A percentile compares a stretch with the other conserved stretches of the same genome.
Evolutionary conservation across 2,888 invertebrate genomes (phyloP).

Genomic region (Synergus japonicus): DNA sequence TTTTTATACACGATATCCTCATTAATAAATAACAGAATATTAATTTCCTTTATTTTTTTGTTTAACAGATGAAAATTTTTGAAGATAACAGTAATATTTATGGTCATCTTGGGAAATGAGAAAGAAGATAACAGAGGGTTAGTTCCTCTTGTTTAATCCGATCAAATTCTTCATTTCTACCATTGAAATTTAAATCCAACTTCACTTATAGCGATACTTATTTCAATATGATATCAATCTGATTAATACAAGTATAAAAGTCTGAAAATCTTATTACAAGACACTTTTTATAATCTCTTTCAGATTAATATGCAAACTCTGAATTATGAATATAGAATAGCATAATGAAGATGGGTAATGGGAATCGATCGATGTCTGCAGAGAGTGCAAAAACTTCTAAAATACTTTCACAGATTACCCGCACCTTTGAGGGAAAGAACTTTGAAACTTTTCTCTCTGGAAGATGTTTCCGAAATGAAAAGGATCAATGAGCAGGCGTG

Average conservation of each 20-base stretch:
- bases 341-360: constrained; percentile 27
- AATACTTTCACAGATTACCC: constrained; percentile 33
- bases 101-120: neutral
- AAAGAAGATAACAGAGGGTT: neutral
- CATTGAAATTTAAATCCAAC: neutral
- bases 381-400: constrained; percentile 21
- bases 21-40: too few relatives aligned
- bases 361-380: constrained; percentile 25
- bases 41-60: neutral
- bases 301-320: constrained; percentile 19
- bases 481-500: constrained; percentile 22
- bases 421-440: constrained; percentile 8
- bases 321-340: constrained; percentile 4
- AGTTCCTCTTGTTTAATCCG: neutral
- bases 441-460: constrained; percentile 33
- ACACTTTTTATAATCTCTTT: neutral
- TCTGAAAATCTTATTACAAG: neutral
- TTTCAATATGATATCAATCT: neutral
- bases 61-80: neutral
- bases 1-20: too few relatives aligned
- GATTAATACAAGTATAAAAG: neutral
- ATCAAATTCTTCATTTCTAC: neutral
- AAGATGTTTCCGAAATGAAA: neutral
- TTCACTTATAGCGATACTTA: neutral
- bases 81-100: neutral